Evolutionary conservation across 2,113 vertebrate genomes (phyloP), one percentile per base, ranked within the genome.

Genomic region (Pica pica): DNA sequence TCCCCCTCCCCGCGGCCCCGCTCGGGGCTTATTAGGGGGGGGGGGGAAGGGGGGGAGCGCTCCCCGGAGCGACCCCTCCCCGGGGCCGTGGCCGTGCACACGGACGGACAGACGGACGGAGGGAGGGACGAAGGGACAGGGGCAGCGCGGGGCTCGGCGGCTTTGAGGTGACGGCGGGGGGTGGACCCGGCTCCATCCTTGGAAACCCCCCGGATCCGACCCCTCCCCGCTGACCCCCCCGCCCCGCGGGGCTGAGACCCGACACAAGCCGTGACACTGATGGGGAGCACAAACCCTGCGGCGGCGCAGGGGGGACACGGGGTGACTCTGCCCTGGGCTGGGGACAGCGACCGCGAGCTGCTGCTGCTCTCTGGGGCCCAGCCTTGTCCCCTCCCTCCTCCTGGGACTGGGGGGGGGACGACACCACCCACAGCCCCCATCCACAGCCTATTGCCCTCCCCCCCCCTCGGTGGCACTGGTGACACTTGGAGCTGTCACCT

Each of bases 391-490:
- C 47, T 19, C 30, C 21, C 30, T 16, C 4, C 17, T 23, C 26
- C 28, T 2, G 41, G 47, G 1, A 1, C 27, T 11, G 13, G 16
- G 22, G 33, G 64, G 17, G 15, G 12, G 11, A 11, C 2, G 1
- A 2, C 24, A 2, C 21, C 56, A 15, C 55, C 64, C 17, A 23
- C 59, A 24, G 24, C 10, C 33, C 52, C 52, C 6, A 0, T 2
- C 0, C 16, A 8, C 33, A 7, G 19, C 52, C 52, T 3, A 0
- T 24, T 19, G 0, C 3, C 39, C 14, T 19, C 4, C 22, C 28
- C 19, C 1, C 0, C n/a, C 7, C 63, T 7, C 17, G 30, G 61
- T 35, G 63, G 24, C 78, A 46, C 39, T n/a, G n/a, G 53, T 35
- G 69, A 31, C 71, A 33, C 42, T 16, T 15, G 28, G 23, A 44